phyloP scores from a whole-genome alignment of 2,888 invertebrate genomes.

The Erebia aethiops region DNA sequence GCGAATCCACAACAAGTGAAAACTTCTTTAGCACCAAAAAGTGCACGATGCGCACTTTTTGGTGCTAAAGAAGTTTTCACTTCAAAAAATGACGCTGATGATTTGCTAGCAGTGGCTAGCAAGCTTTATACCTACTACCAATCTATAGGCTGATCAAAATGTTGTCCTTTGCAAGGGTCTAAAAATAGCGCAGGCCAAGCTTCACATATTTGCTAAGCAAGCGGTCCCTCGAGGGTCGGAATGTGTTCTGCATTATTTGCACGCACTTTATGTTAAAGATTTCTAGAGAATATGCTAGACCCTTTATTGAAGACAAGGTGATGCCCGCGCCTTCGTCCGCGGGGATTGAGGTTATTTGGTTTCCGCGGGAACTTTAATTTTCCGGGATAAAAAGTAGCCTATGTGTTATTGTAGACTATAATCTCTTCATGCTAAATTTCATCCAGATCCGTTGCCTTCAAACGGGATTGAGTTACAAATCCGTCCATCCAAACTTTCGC shows the following conservation, averaged over 20 bases:
- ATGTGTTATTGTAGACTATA: too few species aligned
- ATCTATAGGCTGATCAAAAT: background rate
- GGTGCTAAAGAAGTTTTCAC: too few species aligned
- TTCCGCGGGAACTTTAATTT: too few species aligned
- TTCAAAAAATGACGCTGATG: too few species aligned
- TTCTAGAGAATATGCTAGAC: background rate
- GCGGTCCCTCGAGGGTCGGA: constrained; percentile 8
- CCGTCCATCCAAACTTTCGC: too few species aligned
- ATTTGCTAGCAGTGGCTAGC: background rate
- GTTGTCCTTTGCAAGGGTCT: background rate
- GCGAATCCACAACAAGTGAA: too few species aligned
- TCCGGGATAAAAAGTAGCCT: too few species aligned
- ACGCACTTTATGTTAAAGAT: constrained; percentile 11
- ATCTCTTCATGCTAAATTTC: too few species aligned
- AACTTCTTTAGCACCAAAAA: too few species aligned
- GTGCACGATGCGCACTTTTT: too few species aligned
- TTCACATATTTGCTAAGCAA: constrained; percentile 9
- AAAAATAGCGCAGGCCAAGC: constrained; percentile 3
- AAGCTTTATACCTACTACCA: background rate
- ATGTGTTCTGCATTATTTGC: constrained; percentile 7
- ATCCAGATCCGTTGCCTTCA: too few species aligned
- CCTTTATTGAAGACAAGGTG: background rate
- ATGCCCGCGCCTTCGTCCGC: background rate
- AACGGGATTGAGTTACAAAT: too few species aligned
- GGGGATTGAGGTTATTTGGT: background rate